Evolutionary conservation across 2,113 vertebrate species (phyloP).

Genomic region (Coptodon rendalli): DNA sequence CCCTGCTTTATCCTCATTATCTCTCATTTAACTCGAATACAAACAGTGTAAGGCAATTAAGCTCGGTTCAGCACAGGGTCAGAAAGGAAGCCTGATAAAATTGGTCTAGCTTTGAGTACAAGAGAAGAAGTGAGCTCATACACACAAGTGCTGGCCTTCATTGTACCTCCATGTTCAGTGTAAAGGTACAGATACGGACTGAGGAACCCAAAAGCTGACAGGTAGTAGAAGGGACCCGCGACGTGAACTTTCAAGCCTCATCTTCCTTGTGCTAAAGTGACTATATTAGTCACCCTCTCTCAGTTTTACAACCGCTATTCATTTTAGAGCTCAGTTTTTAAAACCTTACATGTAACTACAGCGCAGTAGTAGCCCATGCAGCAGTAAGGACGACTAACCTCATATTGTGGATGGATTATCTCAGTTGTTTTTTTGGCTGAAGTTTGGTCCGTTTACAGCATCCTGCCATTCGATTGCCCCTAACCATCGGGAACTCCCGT

Average conservation of each 20-base stretch:
- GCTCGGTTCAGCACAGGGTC: not conserved
- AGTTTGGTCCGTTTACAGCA: not conserved
- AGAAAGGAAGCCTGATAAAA: not conserved
- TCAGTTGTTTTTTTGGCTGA: not conserved
- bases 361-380: not conserved
- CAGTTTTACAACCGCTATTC: not conserved
- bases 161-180: not conserved
- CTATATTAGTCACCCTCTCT: not conserved
- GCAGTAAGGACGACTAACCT: not conserved
- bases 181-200: not conserved
- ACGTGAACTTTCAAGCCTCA: not conserved
- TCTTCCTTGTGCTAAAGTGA: not conserved
- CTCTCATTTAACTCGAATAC: not conserved
- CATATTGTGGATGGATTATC: not conserved
- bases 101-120: not conserved
- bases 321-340: not conserved
- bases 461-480: not conserved
- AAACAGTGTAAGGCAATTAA: not conserved
- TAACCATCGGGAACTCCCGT: not conserved
- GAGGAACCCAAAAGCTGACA: not conserved
- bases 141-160: not conserved
- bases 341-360: not conserved
- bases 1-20: constrained; percentile 21
- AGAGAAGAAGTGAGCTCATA: not conserved
- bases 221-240: not conserved